Percentiles rank a stretch among this genome's conserved stretches.
These are phyloP conservation scores for Megaceryle alcyon DNA, from an alignment of 2,797 vertebrate species.

Conservation along the genomic window DNA sequence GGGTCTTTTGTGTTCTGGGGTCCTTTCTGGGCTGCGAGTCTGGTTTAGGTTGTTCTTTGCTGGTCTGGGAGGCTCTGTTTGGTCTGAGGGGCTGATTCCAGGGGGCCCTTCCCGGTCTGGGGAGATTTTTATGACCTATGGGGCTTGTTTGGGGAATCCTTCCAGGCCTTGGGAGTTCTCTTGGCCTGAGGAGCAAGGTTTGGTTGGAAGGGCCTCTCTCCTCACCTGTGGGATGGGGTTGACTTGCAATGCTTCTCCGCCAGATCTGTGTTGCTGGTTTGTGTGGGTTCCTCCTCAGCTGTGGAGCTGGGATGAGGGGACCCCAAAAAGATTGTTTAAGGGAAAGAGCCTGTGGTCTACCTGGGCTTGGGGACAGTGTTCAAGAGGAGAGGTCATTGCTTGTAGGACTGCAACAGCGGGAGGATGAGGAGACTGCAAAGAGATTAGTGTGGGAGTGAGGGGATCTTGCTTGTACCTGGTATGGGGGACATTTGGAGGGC, in stretches of 20 bases:
- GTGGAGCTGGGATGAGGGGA: background rate
- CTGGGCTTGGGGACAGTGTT: background rate
- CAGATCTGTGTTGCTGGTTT: too few species aligned
- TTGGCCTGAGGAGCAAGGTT: background rate
- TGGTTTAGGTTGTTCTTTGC: too few species aligned
- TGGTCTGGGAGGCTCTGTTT: background rate
- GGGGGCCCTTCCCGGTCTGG: background rate
- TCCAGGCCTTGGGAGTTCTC: accelerated
- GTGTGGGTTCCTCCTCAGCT: background rate
- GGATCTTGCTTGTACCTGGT: background rate
- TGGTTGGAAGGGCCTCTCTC: background rate
- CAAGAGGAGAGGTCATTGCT: accelerated
- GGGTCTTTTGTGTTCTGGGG: background rate
- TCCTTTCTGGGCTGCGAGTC: background rate
- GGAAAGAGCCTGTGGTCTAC: background rate
- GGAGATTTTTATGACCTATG: background rate
- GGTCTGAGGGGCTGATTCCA: background rate
- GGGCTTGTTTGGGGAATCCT: background rate
- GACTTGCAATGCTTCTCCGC: background rate
- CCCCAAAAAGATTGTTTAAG: background rate
- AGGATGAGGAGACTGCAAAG: background rate
- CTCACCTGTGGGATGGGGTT: background rate
- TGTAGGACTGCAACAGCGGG: background rate
- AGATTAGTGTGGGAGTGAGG: background rate
- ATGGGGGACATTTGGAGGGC: accelerated